Conservation (phyloP, 2,797 vertebrate species). For the Lemur catta region DNA sequence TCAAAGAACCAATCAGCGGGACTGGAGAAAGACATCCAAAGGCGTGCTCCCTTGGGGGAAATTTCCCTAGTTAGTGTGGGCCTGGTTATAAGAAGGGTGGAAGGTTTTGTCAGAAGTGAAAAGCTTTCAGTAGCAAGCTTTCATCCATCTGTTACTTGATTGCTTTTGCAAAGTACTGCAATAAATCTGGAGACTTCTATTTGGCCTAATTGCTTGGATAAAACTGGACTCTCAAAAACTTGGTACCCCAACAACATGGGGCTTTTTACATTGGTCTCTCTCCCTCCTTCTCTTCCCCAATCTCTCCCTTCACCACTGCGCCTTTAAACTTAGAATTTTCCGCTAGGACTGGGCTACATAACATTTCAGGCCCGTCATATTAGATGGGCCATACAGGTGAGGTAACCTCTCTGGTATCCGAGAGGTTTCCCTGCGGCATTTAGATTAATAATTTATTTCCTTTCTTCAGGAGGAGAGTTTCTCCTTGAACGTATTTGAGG, state of each 20-base stretch:
- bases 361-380: background rate
- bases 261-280: background rate
- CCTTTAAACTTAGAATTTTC: background rate
- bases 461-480: conserved; percentile 35
- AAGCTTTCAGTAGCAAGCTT: background rate
- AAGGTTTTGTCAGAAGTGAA: background rate
- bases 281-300: no score
- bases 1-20: background rate
- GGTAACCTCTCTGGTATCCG: background rate
- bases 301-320: background rate
- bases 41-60: background rate
- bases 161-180: conserved; percentile 38
- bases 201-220: background rate
- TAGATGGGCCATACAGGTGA: background rate
- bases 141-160: background rate
- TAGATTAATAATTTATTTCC: conserved; percentile 50
- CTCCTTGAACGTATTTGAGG: conserved; percentile 13
- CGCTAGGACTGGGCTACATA: background rate
- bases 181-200: background rate
- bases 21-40: background rate
- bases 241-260: background rate
- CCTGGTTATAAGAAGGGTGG: background rate
- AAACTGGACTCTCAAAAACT: conserved; percentile 14
- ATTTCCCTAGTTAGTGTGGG: background rate
- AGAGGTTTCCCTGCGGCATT: background rate